These are phyloP conservation scores for Yponomeuta evonymella DNA, from an alignment of 2,888 invertebrate genomes.

Conservation along the genomic window DNA sequence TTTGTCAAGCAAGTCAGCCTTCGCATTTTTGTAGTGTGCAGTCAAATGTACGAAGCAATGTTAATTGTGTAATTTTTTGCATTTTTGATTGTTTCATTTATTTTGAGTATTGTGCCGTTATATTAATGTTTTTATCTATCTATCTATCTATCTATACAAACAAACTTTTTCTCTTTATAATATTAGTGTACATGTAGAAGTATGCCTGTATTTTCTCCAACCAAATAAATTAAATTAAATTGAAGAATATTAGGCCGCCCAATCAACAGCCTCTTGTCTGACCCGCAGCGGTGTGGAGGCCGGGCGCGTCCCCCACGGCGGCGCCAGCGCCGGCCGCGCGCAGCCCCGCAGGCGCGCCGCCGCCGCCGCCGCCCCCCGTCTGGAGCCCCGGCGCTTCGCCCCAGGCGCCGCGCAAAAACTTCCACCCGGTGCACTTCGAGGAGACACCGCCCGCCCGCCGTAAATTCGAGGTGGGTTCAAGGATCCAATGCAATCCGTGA, in stretches of 20 bases:
- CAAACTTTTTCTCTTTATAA: too few relatives aligned
- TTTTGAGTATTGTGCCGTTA: too few relatives aligned
- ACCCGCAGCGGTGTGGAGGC: constrained; percentile 61
- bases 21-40: too few relatives aligned
- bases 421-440: constrained; percentile 82
- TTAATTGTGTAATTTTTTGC: too few relatives aligned
- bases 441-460: constrained; percentile 62
- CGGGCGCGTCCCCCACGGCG: constrained; percentile 55
- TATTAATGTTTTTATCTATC: too few relatives aligned
- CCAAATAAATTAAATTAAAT: too few relatives aligned
- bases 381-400: constrained; percentile 90
- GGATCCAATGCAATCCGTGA: not conserved
- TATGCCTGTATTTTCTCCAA: too few relatives aligned
- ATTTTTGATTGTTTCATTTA: too few relatives aligned
- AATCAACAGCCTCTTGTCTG: not conserved
- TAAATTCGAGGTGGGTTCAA: constrained; percentile 50
- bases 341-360: constrained; percentile 58
- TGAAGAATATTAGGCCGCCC: not conserved
- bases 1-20: too few relatives aligned
- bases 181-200: too few relatives aligned
- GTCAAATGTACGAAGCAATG: too few relatives aligned
- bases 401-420: constrained; percentile 83
- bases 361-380: constrained; percentile 80
- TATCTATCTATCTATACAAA: too few relatives aligned
- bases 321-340: constrained; percentile 51